Base-by-base conservation (phyloP, 2,113 vertebrate species). In the Kryptolebias marmoratus region DNA sequence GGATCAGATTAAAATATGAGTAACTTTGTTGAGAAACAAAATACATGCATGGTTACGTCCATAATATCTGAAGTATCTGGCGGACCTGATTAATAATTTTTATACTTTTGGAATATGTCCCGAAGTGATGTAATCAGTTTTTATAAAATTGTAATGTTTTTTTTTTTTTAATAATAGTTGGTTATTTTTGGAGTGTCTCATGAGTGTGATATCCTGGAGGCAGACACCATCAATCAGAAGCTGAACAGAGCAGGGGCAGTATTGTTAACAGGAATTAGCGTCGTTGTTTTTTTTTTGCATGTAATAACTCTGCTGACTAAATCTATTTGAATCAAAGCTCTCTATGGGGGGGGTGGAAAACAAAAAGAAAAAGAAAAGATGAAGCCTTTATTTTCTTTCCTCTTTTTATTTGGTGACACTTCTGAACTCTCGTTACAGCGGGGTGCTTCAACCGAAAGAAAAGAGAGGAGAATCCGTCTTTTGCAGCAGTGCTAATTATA, bases 161-260 rank as follows among this genome's bases (percentile, higher is more conserved):
- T 48, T 27, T 69, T 52, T 31, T 67, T 50, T 55, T 44, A 15
- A 31, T 48, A 30, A 11, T 36, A 36, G 22, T 27, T 62, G 31
- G 3, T 22, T 39, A 52, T 28, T 64, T 76, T 14, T 44, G 10
- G 55, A 42, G n/a, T 44, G 42, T 71, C 66, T 71, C 60, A n/a
- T n/a, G 28, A 76, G 67, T 36, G 9, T 59, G 54, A 78, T 76
- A 72, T 77, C 77, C 71, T 68, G 71, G 28, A 47, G 79, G 50
- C 77, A 81, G 66, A 81, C 77, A 31, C 78, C 77, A 78, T 82
- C 81, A 72, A 77, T 86, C 71, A 75, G 79, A 63, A 88, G 77
- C 68, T 80, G 74, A 85, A 70, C 69, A 59, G 73, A 87, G 64
- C n/a, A 0, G 48, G 64, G 61, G 42, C 47, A 64, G 27, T 71